Evolutionary conservation across 2,888 invertebrate genomes (phyloP).

Genomic region (Cerastis leucographa): DNA sequence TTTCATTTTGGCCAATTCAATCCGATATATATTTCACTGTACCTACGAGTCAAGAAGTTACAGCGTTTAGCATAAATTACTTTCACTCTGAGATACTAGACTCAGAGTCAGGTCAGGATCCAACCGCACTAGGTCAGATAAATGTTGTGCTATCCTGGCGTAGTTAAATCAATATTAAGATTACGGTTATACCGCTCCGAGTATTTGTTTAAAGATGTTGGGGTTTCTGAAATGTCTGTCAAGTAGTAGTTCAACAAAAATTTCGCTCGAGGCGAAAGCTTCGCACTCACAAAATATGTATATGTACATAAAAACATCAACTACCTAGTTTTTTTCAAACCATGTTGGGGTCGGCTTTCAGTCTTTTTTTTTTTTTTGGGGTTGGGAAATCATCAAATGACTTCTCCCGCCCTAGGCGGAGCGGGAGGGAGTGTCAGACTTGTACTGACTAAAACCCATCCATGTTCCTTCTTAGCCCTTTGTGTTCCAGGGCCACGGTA

Average conservation of each 20-base stretch:
- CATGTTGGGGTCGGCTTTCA: not conserved
- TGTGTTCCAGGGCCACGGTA: too few relatives aligned
- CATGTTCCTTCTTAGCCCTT: too few relatives aligned
- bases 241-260: constrained; percentile 18
- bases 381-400: too few relatives aligned
- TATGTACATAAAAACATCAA: not conserved
- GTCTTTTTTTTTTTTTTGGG: too few relatives aligned
- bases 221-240: constrained; percentile 12
- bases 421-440: too few relatives aligned
- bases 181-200: constrained; percentile 14
- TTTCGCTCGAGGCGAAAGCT: constrained; percentile 1
- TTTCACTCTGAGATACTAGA: constrained; percentile 18
- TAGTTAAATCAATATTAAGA: constrained; percentile 32
- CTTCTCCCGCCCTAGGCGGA: too few relatives aligned
- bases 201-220: constrained; percentile 28
- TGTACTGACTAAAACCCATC: too few relatives aligned
- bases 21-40: not conserved
- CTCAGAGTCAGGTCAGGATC: constrained; percentile 18
- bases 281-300: not conserved
- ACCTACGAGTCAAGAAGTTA: not conserved
- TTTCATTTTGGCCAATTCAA: not conserved
- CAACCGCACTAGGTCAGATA: constrained; percentile 31
- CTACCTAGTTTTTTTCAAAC: not conserved
- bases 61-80: not conserved
- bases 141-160: constrained; percentile 12